phyloP scores from a whole-genome alignment of 2,888 invertebrate species.

The Deladenus siricidicola region DNA sequence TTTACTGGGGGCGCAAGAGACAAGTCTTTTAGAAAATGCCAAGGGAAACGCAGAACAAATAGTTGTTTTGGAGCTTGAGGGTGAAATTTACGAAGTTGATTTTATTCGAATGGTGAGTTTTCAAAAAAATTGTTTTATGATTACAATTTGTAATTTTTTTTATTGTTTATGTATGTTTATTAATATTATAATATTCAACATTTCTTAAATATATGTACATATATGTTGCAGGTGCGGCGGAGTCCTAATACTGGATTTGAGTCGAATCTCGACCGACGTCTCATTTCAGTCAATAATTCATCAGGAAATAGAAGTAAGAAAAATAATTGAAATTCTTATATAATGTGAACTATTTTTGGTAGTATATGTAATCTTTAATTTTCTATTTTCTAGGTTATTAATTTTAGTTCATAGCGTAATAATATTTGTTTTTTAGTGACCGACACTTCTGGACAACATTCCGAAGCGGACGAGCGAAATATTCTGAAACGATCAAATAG shows the following conservation, averaged over 20 bases:
- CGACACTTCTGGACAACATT: too few relatives aligned
- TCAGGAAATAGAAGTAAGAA: too few relatives aligned
- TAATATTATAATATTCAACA: too few relatives aligned
- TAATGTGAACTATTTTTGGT: too few relatives aligned
- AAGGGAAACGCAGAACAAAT: conserved; percentile 11
- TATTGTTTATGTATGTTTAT: too few relatives aligned
- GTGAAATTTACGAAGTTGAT: conserved; percentile 88
- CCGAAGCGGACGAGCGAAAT: conserved; percentile 64
- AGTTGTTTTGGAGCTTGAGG: conserved; percentile 53
- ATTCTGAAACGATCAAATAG: conserved; percentile 67
- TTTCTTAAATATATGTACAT: conserved; percentile 42
- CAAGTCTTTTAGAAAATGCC: conserved; percentile 20
- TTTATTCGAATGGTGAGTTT: conserved; percentile 69
- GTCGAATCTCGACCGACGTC: conserved; percentile 72
- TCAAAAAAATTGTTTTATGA: conserved; percentile 2
- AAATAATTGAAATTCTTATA: too few relatives aligned
- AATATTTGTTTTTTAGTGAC: too few relatives aligned
- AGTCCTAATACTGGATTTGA: conserved; percentile 65
- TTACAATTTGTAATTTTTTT: too few relatives aligned
- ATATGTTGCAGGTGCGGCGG: background rate
- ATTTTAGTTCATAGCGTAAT: too few relatives aligned
- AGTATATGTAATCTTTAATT: too few relatives aligned
- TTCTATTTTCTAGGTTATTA: too few relatives aligned
- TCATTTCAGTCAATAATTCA: conserved; percentile 9
- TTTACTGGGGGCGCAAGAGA: conserved; percentile 18